Base-by-base conservation (phyloP, 2,888 invertebrate species). In the Erpobdella octoculata region DNA sequence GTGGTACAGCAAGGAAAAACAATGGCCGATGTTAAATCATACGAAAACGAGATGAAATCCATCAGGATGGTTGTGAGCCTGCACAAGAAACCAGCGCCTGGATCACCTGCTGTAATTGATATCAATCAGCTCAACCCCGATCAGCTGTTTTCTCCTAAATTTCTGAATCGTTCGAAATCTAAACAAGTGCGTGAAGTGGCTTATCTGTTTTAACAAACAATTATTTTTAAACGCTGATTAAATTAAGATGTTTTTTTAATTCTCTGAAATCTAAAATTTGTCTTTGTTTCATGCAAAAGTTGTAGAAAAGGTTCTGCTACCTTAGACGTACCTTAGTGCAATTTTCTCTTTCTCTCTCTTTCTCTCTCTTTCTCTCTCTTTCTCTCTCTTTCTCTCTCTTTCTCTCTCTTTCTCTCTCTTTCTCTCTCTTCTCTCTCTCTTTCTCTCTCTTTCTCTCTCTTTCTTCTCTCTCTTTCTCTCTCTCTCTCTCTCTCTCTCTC, bases 1-100 rank as follows among this genome's bases (percentile, higher is more conserved):
- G 86, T 98, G 75, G 97, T 96, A 0, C 88, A 94, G 0, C 93
- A 94, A 83, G 97, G 97, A 0, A 90, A 96, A 76, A 92, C 96
- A n/a, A 88, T 98, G 79, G 97, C 97, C 0, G 97, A 97, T 84
- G 89, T 93, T 75, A 90, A 21, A 25, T 3, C 92, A 0, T 98
- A 95, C 85, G 91, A 91, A 76, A 86, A 88, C 25, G 98, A 98
- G 85, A 93, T 94, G 46, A 88, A 89, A 76, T 90, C 89, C 48
- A 93, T 97, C 78, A 86, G 89, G 77, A 89, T 91, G 1, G 90
- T 97, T 81, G 86, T 98, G 66, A 90, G 90, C 78, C 89, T 98
- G 87, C 97, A 96, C 78, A 53, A 28, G 53, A 53, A 21, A n/a
- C 21, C 8, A 4, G 53, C 21, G 15, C 21, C 21, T 5, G 6